Percentiles rank a stretch among this genome's conserved stretches.
Conservation (phyloP, 2,113 vertebrate species). For the Cinclus cinclus region DNA sequence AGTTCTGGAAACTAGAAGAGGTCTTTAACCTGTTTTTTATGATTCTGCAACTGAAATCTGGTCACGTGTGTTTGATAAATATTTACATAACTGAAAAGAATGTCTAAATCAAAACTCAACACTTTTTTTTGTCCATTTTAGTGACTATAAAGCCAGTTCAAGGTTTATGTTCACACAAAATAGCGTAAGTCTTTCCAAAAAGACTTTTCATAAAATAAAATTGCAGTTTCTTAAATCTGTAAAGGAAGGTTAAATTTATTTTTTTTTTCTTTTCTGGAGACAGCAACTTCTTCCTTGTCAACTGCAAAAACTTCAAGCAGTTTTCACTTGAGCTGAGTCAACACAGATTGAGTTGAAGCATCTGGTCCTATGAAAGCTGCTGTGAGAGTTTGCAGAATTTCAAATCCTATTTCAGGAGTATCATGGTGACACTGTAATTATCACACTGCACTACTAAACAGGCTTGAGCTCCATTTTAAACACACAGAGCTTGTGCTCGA, state of each 20-base stretch:
- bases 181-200: background rate
- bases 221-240: background rate
- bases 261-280: background rate
- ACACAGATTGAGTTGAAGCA: constrained; percentile 59
- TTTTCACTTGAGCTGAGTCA: constrained; percentile 65
- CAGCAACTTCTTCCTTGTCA: constrained; percentile 30
- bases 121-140: background rate
- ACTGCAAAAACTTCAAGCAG: constrained; percentile 43
- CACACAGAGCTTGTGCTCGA: background rate
- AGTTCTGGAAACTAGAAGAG: background rate
- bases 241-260: background rate
- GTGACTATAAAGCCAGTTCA: background rate
- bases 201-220: background rate
- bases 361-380: constrained; percentile 60
- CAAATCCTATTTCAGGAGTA: constrained; percentile 57
- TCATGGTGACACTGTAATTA: constrained; percentile 39
- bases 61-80: background rate
- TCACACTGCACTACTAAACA: constrained; percentile 43
- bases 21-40: background rate
- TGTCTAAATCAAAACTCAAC: background rate
- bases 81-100: background rate
- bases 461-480: constrained; percentile 32
- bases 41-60: background rate
- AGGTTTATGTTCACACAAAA: background rate
- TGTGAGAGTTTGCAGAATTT: constrained; percentile 55